phyloP scores from a whole-genome alignment of 35 echinoderm and acorn worm species.

The Amphiura filiformis region DNA sequence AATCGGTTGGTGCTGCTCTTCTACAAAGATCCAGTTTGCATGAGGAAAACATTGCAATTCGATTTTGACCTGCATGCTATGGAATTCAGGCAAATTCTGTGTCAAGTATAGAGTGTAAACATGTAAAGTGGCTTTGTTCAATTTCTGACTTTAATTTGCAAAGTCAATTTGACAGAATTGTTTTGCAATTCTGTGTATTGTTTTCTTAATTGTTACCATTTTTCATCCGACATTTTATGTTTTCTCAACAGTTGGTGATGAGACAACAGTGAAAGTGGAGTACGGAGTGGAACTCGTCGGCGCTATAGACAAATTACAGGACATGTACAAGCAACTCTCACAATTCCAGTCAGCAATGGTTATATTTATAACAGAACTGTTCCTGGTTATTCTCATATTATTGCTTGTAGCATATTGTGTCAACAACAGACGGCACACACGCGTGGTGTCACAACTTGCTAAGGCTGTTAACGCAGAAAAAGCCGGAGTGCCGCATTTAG shows the following conservation, averaged over 20 bases:
- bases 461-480: background rate
- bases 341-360: background rate
- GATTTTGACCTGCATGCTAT: no score
- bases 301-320: background rate
- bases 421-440: background rate
- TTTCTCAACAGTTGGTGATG: background rate
- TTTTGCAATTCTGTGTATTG: no score
- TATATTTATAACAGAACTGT: constrained; percentile 7
- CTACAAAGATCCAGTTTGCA: no score
- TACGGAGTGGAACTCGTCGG: background rate
- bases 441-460: background rate
- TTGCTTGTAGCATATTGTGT: background rate
- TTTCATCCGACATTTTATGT: background rate
- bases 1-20: no score
- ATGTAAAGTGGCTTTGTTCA: no score
- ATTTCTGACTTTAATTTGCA: no score
- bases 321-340: background rate
- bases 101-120: no score
- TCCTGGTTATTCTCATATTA: background rate
- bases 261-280: background rate
- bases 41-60: no score
- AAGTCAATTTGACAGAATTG: no score
- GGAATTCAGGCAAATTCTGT: no score
- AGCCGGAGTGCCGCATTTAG: no score
- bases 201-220: no score